Percentiles rank a stretch among this genome's conserved stretches.
These are phyloP conservation scores for Dicrurus megarhynchus DNA, from an alignment of 2,113 vertebrate genomes.

Conservation along the genomic window DNA sequence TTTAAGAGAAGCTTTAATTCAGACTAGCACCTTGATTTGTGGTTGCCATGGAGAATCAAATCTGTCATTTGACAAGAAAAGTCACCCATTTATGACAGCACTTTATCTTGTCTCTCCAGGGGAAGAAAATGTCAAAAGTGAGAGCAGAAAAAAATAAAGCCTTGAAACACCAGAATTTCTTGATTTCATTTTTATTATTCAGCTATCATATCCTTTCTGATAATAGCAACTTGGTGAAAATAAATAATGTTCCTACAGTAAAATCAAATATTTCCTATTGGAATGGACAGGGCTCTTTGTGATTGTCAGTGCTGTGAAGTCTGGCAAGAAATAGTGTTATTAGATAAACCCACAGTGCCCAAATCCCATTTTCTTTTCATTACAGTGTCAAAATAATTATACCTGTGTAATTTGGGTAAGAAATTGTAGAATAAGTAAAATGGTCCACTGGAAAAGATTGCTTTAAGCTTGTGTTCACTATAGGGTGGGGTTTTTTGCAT, in stretches of 20 bases:
- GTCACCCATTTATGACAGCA: conserved; percentile 89
- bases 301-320: conserved; percentile 85
- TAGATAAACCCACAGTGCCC: conserved; percentile 87
- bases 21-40: conserved; percentile 87
- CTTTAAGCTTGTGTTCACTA: conserved; percentile 71
- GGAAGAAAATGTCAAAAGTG: conserved; percentile 90
- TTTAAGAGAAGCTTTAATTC: conserved; percentile 89
- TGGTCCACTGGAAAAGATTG: conserved; percentile 76
- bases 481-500: conserved; percentile 72
- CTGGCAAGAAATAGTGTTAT: conserved; percentile 86
- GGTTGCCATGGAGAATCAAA: conserved; percentile 90
- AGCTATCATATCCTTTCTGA: conserved; percentile 89
- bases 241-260: conserved; percentile 86
- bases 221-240: conserved; percentile 87
- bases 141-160: conserved; percentile 87
- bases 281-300: conserved; percentile 86
- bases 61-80: conserved; percentile 91
- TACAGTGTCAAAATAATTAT: conserved; percentile 89
- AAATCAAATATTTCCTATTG: conserved; percentile 89
- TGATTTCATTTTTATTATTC: conserved; percentile 90
- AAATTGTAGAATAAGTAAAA: conserved; percentile 84
- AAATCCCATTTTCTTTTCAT: conserved; percentile 91
- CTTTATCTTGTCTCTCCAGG: conserved; percentile 91
- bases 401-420: conserved; percentile 87
- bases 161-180: conserved; percentile 88